phyloP scores from a whole-genome alignment of 2,113 vertebrate species.

The Cephalopterus ornatus region DNA sequence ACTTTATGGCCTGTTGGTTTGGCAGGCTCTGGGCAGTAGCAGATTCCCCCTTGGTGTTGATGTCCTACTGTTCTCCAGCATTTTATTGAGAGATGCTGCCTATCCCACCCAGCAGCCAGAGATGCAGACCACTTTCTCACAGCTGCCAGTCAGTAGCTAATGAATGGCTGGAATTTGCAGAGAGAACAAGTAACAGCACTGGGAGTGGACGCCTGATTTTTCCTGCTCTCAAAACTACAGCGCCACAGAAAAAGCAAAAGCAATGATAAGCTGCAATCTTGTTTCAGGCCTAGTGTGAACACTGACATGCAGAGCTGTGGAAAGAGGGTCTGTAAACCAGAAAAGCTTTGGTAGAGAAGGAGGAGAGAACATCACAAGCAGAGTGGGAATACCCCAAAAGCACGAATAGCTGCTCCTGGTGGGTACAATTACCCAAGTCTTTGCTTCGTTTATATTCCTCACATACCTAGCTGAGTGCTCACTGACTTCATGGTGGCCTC shows the following conservation, averaged over 20 bases:
- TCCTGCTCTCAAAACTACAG: background rate
- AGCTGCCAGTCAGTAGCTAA: background rate
- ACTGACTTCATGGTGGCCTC: background rate
- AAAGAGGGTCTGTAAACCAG: background rate
- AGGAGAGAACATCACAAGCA: background rate
- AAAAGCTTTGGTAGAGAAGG: background rate
- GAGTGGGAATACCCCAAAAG: background rate
- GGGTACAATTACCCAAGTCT: background rate
- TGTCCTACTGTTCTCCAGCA: background rate
- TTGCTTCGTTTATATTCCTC: constrained; percentile 23
- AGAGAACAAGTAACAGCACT: background rate
- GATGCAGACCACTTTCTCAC: background rate
- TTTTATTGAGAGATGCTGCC: background rate
- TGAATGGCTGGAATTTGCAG: background rate
- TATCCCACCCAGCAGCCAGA: background rate
- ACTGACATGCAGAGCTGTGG: background rate
- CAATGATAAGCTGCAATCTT: background rate
- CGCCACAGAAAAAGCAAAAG: background rate
- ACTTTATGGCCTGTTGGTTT: background rate
- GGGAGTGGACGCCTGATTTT: background rate
- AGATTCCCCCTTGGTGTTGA: rapidly evolving
- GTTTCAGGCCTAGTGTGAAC: background rate
- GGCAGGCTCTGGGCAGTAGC: background rate
- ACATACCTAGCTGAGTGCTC: background rate
- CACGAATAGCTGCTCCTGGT: background rate